Base-by-base conservation (phyloP, 2,113 vertebrate genomes). In the Gymnogyps californianus region DNA sequence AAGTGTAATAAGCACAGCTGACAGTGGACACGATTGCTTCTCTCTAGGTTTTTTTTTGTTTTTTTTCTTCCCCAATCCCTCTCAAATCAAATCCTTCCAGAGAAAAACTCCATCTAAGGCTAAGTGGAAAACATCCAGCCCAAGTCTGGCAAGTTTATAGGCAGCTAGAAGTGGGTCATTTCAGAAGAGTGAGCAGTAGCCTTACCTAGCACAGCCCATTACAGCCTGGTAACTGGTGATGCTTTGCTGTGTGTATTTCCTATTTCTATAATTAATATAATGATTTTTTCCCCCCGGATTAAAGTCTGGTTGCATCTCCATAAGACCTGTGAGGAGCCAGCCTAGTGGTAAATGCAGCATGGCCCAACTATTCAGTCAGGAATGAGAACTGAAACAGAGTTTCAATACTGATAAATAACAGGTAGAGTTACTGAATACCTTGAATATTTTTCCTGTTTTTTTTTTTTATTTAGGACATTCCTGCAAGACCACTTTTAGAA, bases 231-330 rank as follows among this genome's bases (percentile, higher is more conserved):
- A 32, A 57, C 12, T 5, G 4, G 34, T 24, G 16, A 21, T 32
- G 36, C 38, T 65, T 76, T 70, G 11, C 42, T 62, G 11, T 1
- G 6, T 20, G 26, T 13, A 13, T 86, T 78, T 62, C 16, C 36
- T 36, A 19, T 42, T 74, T 54, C 49, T 20, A 14, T 28, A 69
- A 57, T n/a, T 42, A 51, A 12, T 44, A 29, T 3, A 29, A 54
- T 9, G 2, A 10, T 11, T n/a, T 36, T 10, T 3, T 4, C 2
- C 5, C 34, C 44, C 11, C 1, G 2, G 10, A 28, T 42, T 64
- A 11, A 36, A 29, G 6, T 32, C 49, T 69, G 19, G 3, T 40
- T 47, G 21, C 26, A 22, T 17, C 40, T 28, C 47, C 7, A 1
- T 4, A 34, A 34, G 44, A 58, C 20, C 61, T 2, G 4, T 51